Base-by-base conservation (phyloP, 1,140 invertebrate species). In the Pomacea maculata region DNA sequence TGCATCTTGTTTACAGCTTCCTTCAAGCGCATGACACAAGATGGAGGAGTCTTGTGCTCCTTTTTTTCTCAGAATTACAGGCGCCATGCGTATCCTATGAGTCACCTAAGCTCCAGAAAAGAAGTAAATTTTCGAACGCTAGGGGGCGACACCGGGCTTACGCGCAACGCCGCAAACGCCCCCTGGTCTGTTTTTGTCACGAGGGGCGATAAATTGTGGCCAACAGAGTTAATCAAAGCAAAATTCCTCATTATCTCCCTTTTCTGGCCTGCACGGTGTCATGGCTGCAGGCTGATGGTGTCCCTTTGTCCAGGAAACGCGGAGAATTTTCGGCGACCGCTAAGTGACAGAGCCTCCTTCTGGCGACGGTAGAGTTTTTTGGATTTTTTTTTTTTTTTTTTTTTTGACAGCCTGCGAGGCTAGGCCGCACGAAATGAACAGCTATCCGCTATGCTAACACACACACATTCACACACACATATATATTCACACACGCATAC, bases 231-330 rank as follows among this genome's bases (percentile, higher is more conserved):
- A n/a, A 70, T 70, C 67, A 70, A 70, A 70, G 29, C 67, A 70
- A 70, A 70, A 70, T 70, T 70, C 67, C 67, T 70, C 67, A 70
- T 70, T 70, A 70, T 70, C 67, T 70, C 67, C 67, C 67, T 34
- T 70, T 70, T 70, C 29, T 70, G 11, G 29, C n/a, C 21, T 21
- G 67, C 21, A 11, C n/a, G 14, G 67, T 70, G n/a, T 12, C 67
- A 34, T 34, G n/a, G 67, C 67, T 34, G 21, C n/a, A 70, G 67
- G 67, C 12, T 21, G 67, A n/a, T 70, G 67, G 8, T 70, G 67
- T 34, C 67, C 67, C n/a, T 70, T 70, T n/a, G 21, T 34, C 29
- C n/a, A n/a, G n/a, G 67, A 21, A 70, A 70, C n/a, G 12, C 12
- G n/a, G 21, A 12, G 21, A 70, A 25, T 70, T 34, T 70, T 61